These are phyloP conservation scores for Eurypyga helias DNA, from an alignment of 2,113 vertebrate species.

Conservation along the genomic window DNA sequence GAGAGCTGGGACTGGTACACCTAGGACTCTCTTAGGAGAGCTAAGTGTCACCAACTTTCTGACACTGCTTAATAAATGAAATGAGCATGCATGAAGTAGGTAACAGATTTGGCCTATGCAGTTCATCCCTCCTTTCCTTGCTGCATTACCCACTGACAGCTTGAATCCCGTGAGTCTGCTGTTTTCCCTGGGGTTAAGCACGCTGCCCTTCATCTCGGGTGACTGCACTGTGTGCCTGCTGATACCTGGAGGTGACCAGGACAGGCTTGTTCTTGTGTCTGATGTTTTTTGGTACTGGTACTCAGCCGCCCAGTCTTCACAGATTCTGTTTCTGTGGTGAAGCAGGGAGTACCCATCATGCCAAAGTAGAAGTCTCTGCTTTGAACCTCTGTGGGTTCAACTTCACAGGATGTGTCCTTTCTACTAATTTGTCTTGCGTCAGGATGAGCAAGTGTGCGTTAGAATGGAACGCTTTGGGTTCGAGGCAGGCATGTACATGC, in stretches of 20 bases:
- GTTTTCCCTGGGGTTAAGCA: not conserved
- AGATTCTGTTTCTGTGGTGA: not conserved
- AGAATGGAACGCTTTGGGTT: not conserved
- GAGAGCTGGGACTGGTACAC: not conserved
- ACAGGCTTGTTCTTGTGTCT: not conserved
- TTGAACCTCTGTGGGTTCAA: not conserved
- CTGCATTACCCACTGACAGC: not conserved
- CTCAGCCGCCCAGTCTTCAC: not conserved
- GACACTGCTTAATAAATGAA: not conserved
- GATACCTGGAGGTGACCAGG: not conserved
- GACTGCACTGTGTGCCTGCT: not conserved
- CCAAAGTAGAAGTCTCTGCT: not conserved
- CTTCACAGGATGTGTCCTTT: not conserved
- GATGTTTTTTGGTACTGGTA: not conserved
- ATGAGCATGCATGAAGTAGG: not conserved
- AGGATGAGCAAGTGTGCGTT: not conserved
- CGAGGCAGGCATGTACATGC: not conserved
- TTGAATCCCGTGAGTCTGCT: not conserved
- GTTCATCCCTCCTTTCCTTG: not conserved
- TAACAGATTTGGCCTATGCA: not conserved
- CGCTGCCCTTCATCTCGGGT: not conserved
- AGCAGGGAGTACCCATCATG: not conserved
- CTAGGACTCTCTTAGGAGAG: not conserved
- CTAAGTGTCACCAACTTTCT: not conserved
- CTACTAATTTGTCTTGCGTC: not conserved